A percentile compares a stretch with the other conserved stretches of the same genome.
Conservation (phyloP, 2,113 vertebrate species). For the Chelonoidis abingdonii region DNA sequence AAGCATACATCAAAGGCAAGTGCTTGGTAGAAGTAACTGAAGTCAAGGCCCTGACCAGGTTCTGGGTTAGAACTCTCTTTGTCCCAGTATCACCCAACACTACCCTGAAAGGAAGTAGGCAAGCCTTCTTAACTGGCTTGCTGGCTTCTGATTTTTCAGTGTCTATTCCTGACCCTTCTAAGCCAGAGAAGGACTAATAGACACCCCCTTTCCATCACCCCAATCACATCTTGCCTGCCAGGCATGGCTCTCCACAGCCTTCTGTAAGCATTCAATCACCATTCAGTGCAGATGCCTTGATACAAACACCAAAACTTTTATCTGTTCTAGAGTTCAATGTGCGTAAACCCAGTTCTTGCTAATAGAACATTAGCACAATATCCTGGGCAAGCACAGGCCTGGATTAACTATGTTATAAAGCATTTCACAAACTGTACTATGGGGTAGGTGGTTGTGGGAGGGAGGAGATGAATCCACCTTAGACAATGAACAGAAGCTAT, state of each 20-base stretch:
- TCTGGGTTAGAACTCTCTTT: too few species aligned
- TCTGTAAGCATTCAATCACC: neutral
- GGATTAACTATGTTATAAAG: neutral
- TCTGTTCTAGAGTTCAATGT: neutral
- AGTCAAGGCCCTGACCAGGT: too few species aligned
- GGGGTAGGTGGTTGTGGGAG: neutral
- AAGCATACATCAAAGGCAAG: too few species aligned
- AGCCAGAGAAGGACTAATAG: neutral
- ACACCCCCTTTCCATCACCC: too few species aligned
- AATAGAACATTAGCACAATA: neutral
- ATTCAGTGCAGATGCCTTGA: neutral
- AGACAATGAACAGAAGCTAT: neutral
- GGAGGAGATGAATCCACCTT: neutral
- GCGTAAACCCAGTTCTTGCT: neutral
- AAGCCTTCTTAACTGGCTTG: neutral
- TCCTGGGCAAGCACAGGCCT: neutral
- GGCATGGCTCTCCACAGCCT: neutral
- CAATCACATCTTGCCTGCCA: neutral
- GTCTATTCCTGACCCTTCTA: neutral
- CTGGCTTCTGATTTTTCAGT: neutral
- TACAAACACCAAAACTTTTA: neutral
- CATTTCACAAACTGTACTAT: neutral
- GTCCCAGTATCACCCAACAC: too few species aligned
- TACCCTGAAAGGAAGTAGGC: neutral
- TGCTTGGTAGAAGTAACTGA: too few species aligned